Conservation (phyloP, 2,888 invertebrate genomes). For the Dinocampus coccinellae region DNA sequence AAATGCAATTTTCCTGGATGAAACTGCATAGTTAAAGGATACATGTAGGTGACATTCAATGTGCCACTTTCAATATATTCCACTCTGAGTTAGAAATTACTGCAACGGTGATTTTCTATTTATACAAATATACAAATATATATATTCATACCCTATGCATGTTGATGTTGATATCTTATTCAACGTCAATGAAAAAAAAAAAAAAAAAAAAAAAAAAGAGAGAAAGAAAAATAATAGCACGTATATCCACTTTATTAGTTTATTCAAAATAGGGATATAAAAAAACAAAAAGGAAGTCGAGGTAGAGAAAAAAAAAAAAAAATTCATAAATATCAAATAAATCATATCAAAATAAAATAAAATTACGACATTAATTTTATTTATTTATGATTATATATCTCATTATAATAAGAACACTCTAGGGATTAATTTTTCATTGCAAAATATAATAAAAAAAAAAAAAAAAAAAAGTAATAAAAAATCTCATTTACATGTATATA, state of each 20-base stretch:
- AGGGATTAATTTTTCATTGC: no score
- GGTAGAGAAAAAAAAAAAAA: background rate
- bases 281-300: background rate
- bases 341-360: background rate
- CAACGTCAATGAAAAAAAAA: no score
- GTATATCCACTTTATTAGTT: background rate
- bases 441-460: background rate
- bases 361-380: no score
- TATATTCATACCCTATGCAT: background rate
- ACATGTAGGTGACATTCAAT: conserved; percentile 23
- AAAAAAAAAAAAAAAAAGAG: no score
- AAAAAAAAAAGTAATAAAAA: background rate
- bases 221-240: background rate
- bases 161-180: no score
- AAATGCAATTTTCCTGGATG: conserved; percentile 52
- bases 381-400: background rate
- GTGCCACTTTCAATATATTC: conserved; percentile 2
- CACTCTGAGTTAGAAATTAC: background rate
- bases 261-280: background rate
- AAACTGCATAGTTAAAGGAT: conserved; percentile 48
- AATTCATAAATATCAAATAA: no score
- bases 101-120: conserved; percentile 17
- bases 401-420: no score
- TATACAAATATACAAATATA: conserved; percentile 8
- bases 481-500: no score